Base-by-base conservation (phyloP, 2,113 vertebrate genomes). In the Coreoperca whiteheadi region DNA sequence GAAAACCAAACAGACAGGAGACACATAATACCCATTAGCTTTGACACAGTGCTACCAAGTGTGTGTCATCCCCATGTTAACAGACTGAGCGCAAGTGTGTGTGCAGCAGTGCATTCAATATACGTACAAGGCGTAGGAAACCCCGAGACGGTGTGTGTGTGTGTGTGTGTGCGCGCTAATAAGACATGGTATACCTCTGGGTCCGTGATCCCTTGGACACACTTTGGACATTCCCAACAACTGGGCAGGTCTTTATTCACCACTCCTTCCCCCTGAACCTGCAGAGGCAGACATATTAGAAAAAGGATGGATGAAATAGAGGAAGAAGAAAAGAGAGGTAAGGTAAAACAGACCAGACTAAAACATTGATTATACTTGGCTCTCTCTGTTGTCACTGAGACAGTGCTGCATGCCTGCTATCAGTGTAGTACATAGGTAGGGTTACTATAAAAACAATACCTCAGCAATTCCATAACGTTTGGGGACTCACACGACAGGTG, bases 211-310 rank as follows among this genome's bases (percentile, higher is more conserved):
- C 96, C 97, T 79, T 97, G 94, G 84, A 98, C 96, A 94, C 98
- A 99, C 77, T 98, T 99, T 1, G 98, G 98, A 91, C 98, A 99
- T 83, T 99, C 97, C 98, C 98, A 99, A 92, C 98, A 99, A 91
- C 99, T 99, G 6, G 98, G 98, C 80, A 99, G 95, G 89, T 99
- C 98, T 65, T 98, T 97, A 0, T 98, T 99, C 64, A 99, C 95
- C 79, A 98, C 90, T 6, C 98, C 98, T 81, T 98, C 97, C 59
- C 97, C 97, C 37, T 96, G 95, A 89, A 98, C 96, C 98, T 99
- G 87, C 0, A 87, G 54, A 37, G 14, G 16, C 10, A 83, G 16
- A 81, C 6, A 57, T 18, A 32, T 3, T 3, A 65, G 53, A 76
- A 3, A 18, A 18, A 46, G 3, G 14, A 60, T 2, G 2, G 9